These are phyloP conservation scores for Meiosimyza platycephala DNA, from an alignment of 2,888 invertebrate species.

Conservation along the genomic window DNA sequence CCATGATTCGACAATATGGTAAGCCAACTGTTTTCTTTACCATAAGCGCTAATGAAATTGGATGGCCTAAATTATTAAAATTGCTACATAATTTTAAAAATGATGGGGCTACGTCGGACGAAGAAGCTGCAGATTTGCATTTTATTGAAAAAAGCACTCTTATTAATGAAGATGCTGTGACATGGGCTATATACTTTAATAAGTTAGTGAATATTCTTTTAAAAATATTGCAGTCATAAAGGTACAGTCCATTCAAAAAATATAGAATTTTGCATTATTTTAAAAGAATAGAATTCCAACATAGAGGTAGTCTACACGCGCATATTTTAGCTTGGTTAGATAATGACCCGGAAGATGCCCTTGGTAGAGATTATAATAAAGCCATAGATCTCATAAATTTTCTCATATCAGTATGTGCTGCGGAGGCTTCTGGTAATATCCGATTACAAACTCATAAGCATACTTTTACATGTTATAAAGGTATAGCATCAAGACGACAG, in stretches of 20 bases:
- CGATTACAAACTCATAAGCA: conserved; percentile 39
- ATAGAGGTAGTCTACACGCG: conserved; percentile 42
- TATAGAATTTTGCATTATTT: conserved; percentile 48
- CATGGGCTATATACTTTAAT: too few species aligned
- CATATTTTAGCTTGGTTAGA: conserved; percentile 56
- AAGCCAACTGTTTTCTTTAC: conserved; percentile 53
- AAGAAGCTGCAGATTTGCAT: not conserved
- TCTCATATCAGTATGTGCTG: conserved; percentile 41
- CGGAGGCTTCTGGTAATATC: conserved; percentile 27
- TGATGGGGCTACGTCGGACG: not conserved
- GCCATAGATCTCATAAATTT: conserved; percentile 42
- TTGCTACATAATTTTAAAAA: conserved; percentile 17
- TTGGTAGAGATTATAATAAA: conserved; percentile 42
- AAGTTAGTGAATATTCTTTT: conserved; percentile 19
- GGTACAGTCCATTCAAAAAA: conserved; percentile 49
- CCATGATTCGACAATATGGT: conserved; percentile 64
- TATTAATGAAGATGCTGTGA: conserved; percentile 24
- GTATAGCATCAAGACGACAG: too few species aligned
- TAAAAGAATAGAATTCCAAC: conserved; percentile 51
- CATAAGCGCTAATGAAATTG: conserved; percentile 32
- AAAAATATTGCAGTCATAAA: too few species aligned
- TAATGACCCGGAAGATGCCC: conserved; percentile 51
- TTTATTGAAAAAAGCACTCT: not conserved
- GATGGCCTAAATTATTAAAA: not conserved
- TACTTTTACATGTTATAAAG: conserved; percentile 41